phyloP scores from a whole-genome alignment of 1,140 invertebrate genomes.

The Meteorus sp. region DNA sequence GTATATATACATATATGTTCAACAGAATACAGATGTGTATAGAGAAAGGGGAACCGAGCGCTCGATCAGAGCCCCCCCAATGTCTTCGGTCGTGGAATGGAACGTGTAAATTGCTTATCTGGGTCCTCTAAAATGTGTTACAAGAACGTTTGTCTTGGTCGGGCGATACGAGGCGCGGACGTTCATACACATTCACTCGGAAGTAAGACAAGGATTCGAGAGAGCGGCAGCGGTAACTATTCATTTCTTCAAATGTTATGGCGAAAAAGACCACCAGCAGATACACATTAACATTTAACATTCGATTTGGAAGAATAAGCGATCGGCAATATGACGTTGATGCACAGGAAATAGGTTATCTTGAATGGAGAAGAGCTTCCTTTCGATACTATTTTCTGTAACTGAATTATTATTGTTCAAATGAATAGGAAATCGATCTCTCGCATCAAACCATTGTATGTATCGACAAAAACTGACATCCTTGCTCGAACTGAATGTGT shows the following conservation, averaged over 20 bases:
- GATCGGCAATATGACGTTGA: too few species aligned
- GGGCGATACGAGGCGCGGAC: constrained; percentile 23
- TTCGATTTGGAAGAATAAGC: too few species aligned
- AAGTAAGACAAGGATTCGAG: constrained; percentile 30
- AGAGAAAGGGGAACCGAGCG: constrained; percentile 8
- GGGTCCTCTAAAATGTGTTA: constrained; percentile 30
- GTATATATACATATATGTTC: neutral
- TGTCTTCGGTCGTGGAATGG: constrained; percentile 19
- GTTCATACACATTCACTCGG: constrained; percentile 26
- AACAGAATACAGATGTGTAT: constrained; percentile 1
- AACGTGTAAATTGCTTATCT: constrained; percentile 24
- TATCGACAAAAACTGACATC: too few species aligned
- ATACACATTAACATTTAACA: constrained; percentile 5
- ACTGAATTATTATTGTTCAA: too few species aligned
- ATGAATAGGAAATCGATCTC: too few species aligned
- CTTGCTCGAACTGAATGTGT: too few species aligned
- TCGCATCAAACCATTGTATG: too few species aligned
- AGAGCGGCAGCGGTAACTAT: constrained; percentile 21
- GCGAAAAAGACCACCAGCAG: neutral
- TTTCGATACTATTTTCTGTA: too few species aligned
- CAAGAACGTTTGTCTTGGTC: constrained; percentile 29
- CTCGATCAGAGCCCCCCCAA: constrained; percentile 19
- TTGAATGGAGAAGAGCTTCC: too few species aligned
- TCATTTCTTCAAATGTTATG: constrained; percentile 4
- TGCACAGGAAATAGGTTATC: too few species aligned